Percentiles rank a stretch among this genome's conserved stretches.
Evolutionary conservation across 2,113 vertebrate species (phyloP).

Genomic region (Anhinga anhinga): DNA sequence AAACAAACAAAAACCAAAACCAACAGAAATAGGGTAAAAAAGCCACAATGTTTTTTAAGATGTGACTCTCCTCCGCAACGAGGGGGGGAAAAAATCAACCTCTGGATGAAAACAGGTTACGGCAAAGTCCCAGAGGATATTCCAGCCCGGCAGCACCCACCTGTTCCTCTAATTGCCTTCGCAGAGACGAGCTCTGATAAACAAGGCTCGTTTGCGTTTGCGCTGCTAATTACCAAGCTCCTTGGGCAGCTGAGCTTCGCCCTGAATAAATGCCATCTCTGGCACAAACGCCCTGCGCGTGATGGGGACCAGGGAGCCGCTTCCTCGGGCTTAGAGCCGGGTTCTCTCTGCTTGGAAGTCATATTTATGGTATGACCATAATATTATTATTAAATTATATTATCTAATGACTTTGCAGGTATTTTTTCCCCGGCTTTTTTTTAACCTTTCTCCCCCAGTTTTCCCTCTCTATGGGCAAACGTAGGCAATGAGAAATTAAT

Average conservation of each 20-base stretch:
- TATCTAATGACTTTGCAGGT: fast-evolving
- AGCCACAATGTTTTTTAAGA: neutral
- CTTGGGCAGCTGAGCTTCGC: neutral
- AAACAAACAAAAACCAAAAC: neutral
- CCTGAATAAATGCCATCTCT: fast-evolving
- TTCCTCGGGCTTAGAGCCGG: fast-evolving
- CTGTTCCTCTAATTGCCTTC: neutral
- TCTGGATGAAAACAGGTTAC: neutral
- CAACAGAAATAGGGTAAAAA: fast-evolving
- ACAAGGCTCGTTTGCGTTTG: neutral
- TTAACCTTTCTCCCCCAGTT: neutral
- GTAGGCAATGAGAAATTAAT: neutral
- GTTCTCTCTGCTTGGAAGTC: neutral
- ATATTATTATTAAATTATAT: neutral
- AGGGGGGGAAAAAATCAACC: neutral
- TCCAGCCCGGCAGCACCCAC: neutral
- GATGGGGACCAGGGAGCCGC: neutral
- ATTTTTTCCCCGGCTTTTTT: neutral
- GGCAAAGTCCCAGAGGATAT: neutral
- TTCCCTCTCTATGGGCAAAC: fast-evolving
- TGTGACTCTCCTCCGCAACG: fast-evolving
- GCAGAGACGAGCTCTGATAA: neutral
- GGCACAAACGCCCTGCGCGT: neutral
- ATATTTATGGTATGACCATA: fast-evolving
- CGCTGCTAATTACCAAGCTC: neutral